Base-by-base conservation (phyloP, 2,888 invertebrate genomes). In the Nomada fucata region DNA sequence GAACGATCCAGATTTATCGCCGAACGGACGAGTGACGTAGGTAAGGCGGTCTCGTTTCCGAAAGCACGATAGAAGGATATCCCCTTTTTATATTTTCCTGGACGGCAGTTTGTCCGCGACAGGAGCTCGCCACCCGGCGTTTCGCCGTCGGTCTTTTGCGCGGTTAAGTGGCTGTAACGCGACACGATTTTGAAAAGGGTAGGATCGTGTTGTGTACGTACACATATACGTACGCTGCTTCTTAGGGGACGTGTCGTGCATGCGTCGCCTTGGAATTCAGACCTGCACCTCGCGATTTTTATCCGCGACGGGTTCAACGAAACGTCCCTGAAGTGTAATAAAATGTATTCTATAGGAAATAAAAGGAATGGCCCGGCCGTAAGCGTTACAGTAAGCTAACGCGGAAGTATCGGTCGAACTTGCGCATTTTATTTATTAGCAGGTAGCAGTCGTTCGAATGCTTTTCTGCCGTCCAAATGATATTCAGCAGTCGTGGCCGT, bases 1-100 rank as follows among this genome's bases (percentile, higher is more conserved):
- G 82, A 83, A 81, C 86, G 79, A 84, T 72, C 72, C 50, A 83
- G 85, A 88, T 87, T 87, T 87, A 86, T 88, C 83, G 85, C 55
- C 50, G 44, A 64, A 23, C 75, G 65, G 60, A 69, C 68, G 59
- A 53, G 57, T 71, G 79, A 79, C 73, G 76, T 64, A 61, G 70
- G 57, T 70, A 59, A 26, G 67, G 2, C 52, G 74, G 50, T 74
- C 77, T 55, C 72, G 72, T 68, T 60, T 36, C 63, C 76, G 53
- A 59, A 70, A 82, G 47, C 36, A 70, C 60, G 75, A 79, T 71
- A 18, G 75, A 82, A 63, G 74, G 60, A 82, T 67, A 55, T 70
- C 23, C 60, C 67, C 13, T 64, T 69, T 76, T 64, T 76, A 72
- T 82, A 75, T 79, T 74, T 79, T 70, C 73, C 26, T 53, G 55